Conservation (phyloP, 2,797 vertebrate genomes). For the Kryptolebias ocellatus region DNA sequence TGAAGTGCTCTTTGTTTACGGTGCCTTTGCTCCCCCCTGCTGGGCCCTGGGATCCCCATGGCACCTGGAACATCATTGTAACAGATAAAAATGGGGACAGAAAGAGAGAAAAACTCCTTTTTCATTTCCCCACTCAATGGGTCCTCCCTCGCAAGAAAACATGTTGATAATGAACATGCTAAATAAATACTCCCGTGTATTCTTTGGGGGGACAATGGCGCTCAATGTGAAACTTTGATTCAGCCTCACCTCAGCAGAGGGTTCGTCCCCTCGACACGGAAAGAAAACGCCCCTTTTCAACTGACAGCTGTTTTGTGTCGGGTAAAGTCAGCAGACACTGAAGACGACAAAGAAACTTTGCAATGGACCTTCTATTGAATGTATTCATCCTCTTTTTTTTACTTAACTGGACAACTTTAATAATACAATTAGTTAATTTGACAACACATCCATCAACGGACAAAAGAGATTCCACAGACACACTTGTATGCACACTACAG, state of each 20-base stretch:
- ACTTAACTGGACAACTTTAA: constrained; percentile 56
- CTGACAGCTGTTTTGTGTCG: constrained; percentile 83
- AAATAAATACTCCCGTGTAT: constrained; percentile 86
- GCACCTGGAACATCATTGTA: constrained; percentile 90
- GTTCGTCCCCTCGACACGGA: constrained; percentile 65
- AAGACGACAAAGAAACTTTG: constrained; percentile 63
- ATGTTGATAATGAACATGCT: constrained; percentile 85
- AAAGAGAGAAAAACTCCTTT: constrained; percentile 79
- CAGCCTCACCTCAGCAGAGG: constrained; percentile 73
- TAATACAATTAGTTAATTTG: constrained; percentile 65
- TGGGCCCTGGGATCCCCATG: constrained; percentile 79
- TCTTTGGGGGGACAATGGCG: constrained; percentile 69
- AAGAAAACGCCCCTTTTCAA: constrained; percentile 79
- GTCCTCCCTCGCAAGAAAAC: constrained; percentile 81
- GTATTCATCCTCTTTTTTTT: constrained; percentile 64
- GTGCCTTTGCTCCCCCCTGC: constrained; percentile 80
- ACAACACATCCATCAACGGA: constrained; percentile 67
- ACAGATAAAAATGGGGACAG: constrained; percentile 85
- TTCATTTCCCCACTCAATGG: constrained; percentile 80
- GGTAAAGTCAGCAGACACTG: constrained; percentile 82
- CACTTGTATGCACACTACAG: not conserved
- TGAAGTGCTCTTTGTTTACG: constrained; percentile 87
- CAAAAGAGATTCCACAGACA: constrained; percentile 28
- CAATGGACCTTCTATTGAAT: constrained; percentile 65
- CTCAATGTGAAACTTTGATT: constrained; percentile 86